These are phyloP conservation scores for Orgyia antiqua DNA, from an alignment of 2,888 invertebrate genomes.

Conservation along the genomic window DNA sequence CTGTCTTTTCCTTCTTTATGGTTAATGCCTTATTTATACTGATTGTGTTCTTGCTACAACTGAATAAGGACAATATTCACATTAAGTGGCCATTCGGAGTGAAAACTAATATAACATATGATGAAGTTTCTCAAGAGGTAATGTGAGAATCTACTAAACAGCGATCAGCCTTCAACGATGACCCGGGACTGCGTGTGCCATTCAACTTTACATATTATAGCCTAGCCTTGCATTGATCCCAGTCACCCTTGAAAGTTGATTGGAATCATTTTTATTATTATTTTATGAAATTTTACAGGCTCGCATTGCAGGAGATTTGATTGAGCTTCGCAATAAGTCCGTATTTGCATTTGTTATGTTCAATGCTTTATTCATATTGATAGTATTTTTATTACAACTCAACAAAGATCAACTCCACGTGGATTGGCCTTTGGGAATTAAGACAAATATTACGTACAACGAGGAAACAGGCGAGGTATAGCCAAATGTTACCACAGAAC, in stretches of 20 bases:
- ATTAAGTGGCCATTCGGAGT: constrained; percentile 98
- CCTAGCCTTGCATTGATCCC: constrained; percentile 46
- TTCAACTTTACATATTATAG: constrained; percentile 6
- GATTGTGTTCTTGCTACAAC: constrained; percentile 98
- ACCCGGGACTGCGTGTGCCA: constrained; percentile 41
- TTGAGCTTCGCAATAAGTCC: constrained; percentile 97
- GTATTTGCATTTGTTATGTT: constrained; percentile 99
- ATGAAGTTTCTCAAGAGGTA: constrained; percentile 95
- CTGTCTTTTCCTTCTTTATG: constrained; percentile 98
- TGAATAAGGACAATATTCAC: constrained; percentile 98
- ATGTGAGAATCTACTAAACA: constrained; percentile 73
- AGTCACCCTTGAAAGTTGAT: constrained; percentile 78
- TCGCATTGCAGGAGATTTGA: constrained; percentile 92
- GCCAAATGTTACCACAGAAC: constrained; percentile 64
- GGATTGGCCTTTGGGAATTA: constrained; percentile 97
- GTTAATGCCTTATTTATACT: constrained; percentile 98
- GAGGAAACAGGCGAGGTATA: constrained; percentile 95
- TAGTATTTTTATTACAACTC: constrained; percentile 98
- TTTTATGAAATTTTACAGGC: constrained; percentile 83
- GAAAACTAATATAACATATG: constrained; percentile 94
- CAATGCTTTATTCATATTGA: constrained; percentile 99
- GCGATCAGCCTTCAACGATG: constrained; percentile 72
- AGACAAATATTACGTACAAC: constrained; percentile 95
- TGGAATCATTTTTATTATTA: constrained; percentile 40
- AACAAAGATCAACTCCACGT: constrained; percentile 99